phyloP scores from a whole-genome alignment of 1,140 invertebrate species.

The Rhyacophila brunnea region DNA sequence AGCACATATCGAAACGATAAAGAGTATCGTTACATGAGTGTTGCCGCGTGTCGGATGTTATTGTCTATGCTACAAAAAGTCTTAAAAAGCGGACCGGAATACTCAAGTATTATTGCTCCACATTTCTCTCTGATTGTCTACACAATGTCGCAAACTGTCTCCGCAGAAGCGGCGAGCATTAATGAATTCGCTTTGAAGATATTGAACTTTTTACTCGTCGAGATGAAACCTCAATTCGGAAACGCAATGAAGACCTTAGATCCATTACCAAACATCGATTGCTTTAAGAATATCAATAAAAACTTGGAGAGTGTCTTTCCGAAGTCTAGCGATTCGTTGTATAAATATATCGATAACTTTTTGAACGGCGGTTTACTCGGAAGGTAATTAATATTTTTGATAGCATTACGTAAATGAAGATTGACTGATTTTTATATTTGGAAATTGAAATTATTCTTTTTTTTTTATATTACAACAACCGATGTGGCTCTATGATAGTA shows the following conservation, averaged over 20 bases:
- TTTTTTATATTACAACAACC: too few species aligned
- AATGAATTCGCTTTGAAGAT: constrained; percentile 35
- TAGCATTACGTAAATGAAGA: too few species aligned
- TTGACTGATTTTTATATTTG: too few species aligned
- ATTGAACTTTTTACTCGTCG: constrained; percentile 37
- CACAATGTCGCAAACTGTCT: constrained; percentile 11
- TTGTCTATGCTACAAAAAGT: constrained; percentile 39
- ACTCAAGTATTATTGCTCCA: constrained; percentile 35
- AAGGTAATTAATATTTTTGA: constrained; percentile 11
- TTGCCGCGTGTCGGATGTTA: constrained; percentile 33
- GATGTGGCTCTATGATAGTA: too few species aligned
- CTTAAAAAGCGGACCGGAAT: constrained; percentile 22
- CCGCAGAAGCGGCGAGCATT: constrained; percentile 6
- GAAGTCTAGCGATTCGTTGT: constrained; percentile 8
- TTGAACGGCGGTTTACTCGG: constrained; percentile 6
- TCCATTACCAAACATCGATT: constrained; percentile 22
- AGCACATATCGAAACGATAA: constrained; percentile 36
- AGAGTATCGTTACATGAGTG: constrained; percentile 36
- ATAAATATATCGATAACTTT: constrained; percentile 26
- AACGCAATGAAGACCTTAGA: constrained; percentile 29
- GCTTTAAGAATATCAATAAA: constrained; percentile 11
- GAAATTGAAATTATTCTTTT: too few species aligned
- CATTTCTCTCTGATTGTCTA: constrained; percentile 34
- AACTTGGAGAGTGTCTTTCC: constrained; percentile 5
- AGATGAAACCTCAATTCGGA: constrained; percentile 39